Conservation (phyloP, 2,888 invertebrate genomes). For the Biston stratarius region DNA sequence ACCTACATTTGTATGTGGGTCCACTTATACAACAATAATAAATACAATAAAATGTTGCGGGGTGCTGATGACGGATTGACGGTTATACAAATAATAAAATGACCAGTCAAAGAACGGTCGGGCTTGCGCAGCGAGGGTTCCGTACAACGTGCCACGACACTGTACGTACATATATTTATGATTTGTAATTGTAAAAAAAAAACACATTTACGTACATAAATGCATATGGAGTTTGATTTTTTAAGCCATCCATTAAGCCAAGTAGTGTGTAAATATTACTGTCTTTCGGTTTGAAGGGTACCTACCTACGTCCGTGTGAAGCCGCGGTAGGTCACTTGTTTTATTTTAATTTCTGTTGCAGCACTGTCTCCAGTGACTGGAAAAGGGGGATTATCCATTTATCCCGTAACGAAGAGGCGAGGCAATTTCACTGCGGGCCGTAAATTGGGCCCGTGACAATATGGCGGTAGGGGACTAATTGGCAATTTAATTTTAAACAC, state of each 20-base stretch:
- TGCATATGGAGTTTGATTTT: too few species aligned
- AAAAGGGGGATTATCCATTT: constrained; percentile 13
- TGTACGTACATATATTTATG: not conserved
- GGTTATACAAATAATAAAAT: not conserved
- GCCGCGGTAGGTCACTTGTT: not conserved
- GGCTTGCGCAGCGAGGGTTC: too few species aligned
- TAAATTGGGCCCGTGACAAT: constrained; percentile 43
- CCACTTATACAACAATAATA: too few species aligned
- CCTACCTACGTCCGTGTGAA: too few species aligned
- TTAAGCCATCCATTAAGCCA: too few species aligned
- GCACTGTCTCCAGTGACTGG: not conserved
- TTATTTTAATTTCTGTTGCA: not conserved
- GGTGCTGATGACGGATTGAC: not conserved
- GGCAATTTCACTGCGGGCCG: constrained; percentile 23
- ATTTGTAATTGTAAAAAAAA: too few species aligned
- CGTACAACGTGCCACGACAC: not conserved
- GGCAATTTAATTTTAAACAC: constrained; percentile 51
- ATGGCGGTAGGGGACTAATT: constrained; percentile 51
- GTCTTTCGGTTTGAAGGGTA: too few species aligned
- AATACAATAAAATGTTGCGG: constrained; percentile 12
- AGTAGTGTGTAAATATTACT: too few species aligned
- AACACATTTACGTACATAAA: not conserved
- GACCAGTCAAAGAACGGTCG: too few species aligned
- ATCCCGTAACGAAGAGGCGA: not conserved
- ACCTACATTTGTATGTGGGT: too few species aligned